A percentile compares a stretch with the other conserved stretches of the same genome.
These are phyloP conservation scores for Drosophila prosaltans DNA, from an alignment of 1,140 invertebrate genomes.

Conservation along the genomic window DNA sequence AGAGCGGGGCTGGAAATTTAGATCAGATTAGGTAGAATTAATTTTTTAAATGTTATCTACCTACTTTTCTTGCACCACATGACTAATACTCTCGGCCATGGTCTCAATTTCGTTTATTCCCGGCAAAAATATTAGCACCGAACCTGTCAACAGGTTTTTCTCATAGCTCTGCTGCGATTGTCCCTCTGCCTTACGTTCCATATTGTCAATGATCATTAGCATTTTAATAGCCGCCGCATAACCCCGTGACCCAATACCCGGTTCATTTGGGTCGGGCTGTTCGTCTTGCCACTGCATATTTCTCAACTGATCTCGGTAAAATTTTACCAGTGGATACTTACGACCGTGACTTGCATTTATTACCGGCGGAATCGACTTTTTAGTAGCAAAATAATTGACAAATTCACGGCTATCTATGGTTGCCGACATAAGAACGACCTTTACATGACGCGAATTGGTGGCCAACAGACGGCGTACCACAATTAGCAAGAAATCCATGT, in stretches of 20 bases:
- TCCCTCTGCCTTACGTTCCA: conserved; percentile 84
- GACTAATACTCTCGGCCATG: conserved; percentile 75
- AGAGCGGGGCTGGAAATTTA: conserved; percentile 26
- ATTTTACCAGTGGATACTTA: conserved; percentile 85
- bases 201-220: conserved; percentile 88
- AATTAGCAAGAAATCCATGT: conserved; percentile 95
- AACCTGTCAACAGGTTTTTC: conserved; percentile 83
- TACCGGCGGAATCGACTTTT: conserved; percentile 84
- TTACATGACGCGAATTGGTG: conserved; percentile 88
- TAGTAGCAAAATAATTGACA: conserved; percentile 88
- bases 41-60: not conserved
- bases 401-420: conserved; percentile 90
- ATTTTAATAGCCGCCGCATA: conserved; percentile 87
- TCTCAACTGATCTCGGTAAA: conserved; percentile 88
- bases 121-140: conserved; percentile 94
- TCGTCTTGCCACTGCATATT: conserved; percentile 53
- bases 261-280: conserved; percentile 83
- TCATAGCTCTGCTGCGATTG: conserved; percentile 34
- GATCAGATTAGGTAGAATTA: not conserved
- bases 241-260: conserved; percentile 84
- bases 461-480: conserved; percentile 92
- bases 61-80: conserved; percentile 51
- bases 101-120: conserved; percentile 92
- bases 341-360: conserved; percentile 85
- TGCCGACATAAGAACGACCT: conserved; percentile 94